Evolutionary conservation across 2,113 vertebrate genomes (phyloP), one percentile per base, ranked within the genome.

Genomic region (Tapirus terrestris): DNA sequence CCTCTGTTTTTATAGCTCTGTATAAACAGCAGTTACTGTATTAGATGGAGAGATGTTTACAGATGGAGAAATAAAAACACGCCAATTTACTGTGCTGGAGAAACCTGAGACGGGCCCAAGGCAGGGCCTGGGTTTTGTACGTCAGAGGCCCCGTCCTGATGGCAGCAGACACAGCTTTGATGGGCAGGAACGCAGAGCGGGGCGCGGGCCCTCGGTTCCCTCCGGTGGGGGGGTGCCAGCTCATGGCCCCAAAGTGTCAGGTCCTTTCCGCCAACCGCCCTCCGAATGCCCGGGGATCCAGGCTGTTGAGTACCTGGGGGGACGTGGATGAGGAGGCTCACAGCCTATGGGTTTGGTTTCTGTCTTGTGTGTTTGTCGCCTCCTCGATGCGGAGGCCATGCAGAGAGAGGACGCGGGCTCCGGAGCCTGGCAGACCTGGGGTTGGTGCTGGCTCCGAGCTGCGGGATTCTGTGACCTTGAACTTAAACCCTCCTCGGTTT

Each of bases 41-140:
- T 98, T 98, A 98, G 98, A 98, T 80, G 98, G 95, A 98, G 98
- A 97, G 98, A 98, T 99, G 98, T 99, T 99, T 99, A 99, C 98
- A 98, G 98, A 99, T 84, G 97, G 98, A 98, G 98, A 98, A 99
- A 98, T 98, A 98, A 99, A 99, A 98, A 98, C 98, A 99, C 96
- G 77, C 92, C 56, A 89, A 97, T 98, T 98, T 98, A 98, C 99
- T 98, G 98, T 98, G 98, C 92, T 96, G 97, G 75, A 97, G 99
- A 98, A 99, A 99, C 98, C 89, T 39, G 97, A 99, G 97, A 98
- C 98, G 97, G 33, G 96, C 83, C 97, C 0, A 89, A 97, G 80
- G 85, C 98, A 91, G 97, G 89, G 98, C 96, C 98, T 98, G 98
- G 98, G 98, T 98, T 98, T 98, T 98, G 98, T 99, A 97, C 79